Conservation (phyloP, 2,888 invertebrate species). For the Oscheius sp. region DNA sequence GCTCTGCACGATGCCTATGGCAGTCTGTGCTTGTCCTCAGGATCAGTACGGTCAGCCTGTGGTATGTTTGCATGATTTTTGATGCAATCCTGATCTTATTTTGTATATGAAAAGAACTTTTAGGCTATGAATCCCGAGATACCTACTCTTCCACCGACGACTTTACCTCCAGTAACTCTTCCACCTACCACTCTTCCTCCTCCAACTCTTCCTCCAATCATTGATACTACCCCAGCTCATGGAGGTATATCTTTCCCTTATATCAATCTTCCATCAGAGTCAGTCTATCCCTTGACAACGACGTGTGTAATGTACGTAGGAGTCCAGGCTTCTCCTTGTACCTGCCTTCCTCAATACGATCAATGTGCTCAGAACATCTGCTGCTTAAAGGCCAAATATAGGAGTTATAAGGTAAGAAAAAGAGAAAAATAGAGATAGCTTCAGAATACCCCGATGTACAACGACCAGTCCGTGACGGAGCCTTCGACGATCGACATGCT, state of each 20-base stretch:
- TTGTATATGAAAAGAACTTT: background rate
- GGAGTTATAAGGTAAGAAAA: conserved; percentile 51
- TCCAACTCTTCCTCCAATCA: background rate
- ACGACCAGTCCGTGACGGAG: conserved; percentile 15
- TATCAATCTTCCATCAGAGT: background rate
- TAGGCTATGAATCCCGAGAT: conserved; percentile 11
- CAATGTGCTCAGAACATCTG: conserved; percentile 60
- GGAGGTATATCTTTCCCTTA: background rate
- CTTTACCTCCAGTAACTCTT: conserved; percentile 24
- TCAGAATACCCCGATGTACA: conserved; percentile 20
- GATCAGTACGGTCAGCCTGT: conserved; percentile 36
- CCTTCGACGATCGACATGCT: conserved; percentile 58
- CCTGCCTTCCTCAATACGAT: conserved; percentile 58
- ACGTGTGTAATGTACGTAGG: conserved; percentile 51
- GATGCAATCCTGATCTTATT: background rate
- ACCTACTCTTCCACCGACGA: conserved; percentile 17
- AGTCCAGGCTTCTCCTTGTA: conserved; percentile 38
- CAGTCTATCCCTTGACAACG: conserved; percentile 54
- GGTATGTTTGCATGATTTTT: conserved; percentile 7
- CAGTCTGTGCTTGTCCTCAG: conserved; percentile 54
- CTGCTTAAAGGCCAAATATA: conserved; percentile 53
- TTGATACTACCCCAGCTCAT: background rate
- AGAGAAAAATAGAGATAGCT: background rate
- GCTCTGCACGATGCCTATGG: conserved; percentile 48
- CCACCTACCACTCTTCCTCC: conserved; percentile 23